Evolutionary conservation across 2,113 vertebrate species (phyloP).

Genomic region (Orycteropus afer): DNA sequence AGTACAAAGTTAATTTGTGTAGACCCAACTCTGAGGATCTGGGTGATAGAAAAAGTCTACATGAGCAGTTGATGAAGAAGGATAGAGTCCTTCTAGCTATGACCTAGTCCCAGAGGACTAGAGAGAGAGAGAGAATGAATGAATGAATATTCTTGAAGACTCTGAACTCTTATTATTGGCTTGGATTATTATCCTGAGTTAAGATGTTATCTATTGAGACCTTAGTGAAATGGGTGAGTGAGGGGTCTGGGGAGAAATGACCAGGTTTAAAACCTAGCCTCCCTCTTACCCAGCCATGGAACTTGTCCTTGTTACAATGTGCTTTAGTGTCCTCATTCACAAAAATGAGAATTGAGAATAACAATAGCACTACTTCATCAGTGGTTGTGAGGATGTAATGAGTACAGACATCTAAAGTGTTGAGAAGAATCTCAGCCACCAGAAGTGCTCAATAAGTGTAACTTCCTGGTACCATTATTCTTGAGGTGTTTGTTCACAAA

Average conservation of each 20-base stretch:
- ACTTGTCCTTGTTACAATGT: not conserved
- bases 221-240: not conserved
- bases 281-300: not conserved
- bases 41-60: too few relatives aligned
- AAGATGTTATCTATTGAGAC: not conserved
- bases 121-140: too few relatives aligned
- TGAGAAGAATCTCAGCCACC: not conserved
- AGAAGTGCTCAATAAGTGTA: not conserved
- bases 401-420: not conserved
- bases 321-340: not conserved
- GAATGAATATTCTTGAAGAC: too few relatives aligned
- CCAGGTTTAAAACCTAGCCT: not conserved
- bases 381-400: not conserved
- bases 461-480: not conserved
- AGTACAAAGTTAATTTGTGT: too few relatives aligned
- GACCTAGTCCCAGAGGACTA: too few relatives aligned
- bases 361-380: not conserved
- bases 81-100: too few relatives aligned
- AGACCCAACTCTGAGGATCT: too few relatives aligned
- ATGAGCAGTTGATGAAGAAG: too few relatives aligned
- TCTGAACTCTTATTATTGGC: not conserved
- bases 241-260: not conserved
- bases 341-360: not conserved
- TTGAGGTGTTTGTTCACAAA: not conserved
- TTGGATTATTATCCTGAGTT: not conserved